phyloP scores from a whole-genome alignment of 2,888 invertebrate species.

The Caenorhabditis macrosperma region DNA sequence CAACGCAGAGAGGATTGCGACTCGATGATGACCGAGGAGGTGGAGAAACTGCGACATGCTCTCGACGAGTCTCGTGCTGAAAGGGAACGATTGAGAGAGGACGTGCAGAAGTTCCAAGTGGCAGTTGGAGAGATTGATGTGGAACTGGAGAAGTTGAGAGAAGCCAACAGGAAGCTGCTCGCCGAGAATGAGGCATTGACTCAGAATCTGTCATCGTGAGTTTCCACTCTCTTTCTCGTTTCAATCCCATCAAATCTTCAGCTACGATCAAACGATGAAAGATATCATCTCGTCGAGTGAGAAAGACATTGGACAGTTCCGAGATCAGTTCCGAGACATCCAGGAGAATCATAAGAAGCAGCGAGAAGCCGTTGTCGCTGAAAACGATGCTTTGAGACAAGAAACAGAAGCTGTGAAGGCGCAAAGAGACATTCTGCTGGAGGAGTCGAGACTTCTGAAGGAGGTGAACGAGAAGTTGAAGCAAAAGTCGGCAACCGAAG shows the following conservation, averaged over 20 bases:
- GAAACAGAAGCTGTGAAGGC: slow-evolving; percentile 43
- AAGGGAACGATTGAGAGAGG: slow-evolving; percentile 63
- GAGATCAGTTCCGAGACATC: slow-evolving; percentile 53
- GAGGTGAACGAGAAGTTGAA: slow-evolving; percentile 58
- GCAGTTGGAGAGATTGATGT: slow-evolving; percentile 68
- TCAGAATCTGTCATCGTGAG: slow-evolving; percentile 50
- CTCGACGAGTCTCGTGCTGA: slow-evolving; percentile 68
- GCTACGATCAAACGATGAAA: slow-evolving; percentile 57
- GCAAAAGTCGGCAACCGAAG: slow-evolving; percentile 47
- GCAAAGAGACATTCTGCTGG: slow-evolving; percentile 49
- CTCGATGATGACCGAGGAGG: slow-evolving; percentile 59
- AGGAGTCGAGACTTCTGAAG: slow-evolving; percentile 50
- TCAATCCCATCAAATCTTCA: slow-evolving; percentile 13
- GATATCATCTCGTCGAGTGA: slow-evolving; percentile 41
- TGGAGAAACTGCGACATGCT: slow-evolving; percentile 67
- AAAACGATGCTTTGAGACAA: slow-evolving; percentile 38
- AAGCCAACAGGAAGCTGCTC: slow-evolving; percentile 63
- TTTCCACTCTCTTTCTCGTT: background rate
- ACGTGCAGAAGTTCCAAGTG: slow-evolving; percentile 67
- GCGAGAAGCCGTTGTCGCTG: slow-evolving; percentile 24
- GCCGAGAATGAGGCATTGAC: slow-evolving; percentile 65
- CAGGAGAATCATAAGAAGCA: slow-evolving; percentile 44
- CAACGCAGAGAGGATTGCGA: slow-evolving; percentile 48
- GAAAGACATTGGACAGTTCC: slow-evolving; percentile 55
- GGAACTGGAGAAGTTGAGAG: slow-evolving; percentile 69